phyloP scores from a whole-genome alignment of 2,113 vertebrate species.

The Eurystomus gularis region DNA sequence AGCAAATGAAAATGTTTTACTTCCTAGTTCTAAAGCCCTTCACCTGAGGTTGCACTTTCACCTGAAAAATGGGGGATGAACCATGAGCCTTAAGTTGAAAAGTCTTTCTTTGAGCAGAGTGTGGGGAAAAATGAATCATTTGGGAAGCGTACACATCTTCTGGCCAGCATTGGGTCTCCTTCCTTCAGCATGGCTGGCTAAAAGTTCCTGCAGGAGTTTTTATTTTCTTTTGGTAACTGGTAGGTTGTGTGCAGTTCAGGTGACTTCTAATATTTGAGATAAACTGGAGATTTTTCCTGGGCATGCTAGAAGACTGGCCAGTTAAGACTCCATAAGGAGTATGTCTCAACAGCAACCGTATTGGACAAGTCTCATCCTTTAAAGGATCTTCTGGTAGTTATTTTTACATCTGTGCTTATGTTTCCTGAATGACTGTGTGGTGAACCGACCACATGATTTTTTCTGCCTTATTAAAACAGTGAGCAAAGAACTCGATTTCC shows the following conservation, averaged over 20 bases:
- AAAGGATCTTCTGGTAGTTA: not conserved
- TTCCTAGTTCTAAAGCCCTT: not conserved
- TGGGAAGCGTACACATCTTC: not conserved
- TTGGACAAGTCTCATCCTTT: not conserved
- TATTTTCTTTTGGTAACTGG: not conserved
- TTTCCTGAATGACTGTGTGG: not conserved
- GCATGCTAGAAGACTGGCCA: not conserved
- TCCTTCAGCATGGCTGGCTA: not conserved
- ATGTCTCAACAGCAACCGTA: not conserved
- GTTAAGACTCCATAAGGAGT: not conserved
- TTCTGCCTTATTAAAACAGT: too few relatives aligned
- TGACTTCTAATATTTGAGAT: not conserved
- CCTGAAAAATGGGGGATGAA: not conserved
- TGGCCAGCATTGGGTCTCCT: not conserved
- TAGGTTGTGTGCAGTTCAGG: not conserved
- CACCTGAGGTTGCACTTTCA: rapidly evolving
- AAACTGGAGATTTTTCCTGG: not conserved
- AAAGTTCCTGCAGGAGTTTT: not conserved
- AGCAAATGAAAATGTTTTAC: not conserved
- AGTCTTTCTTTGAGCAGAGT: not conserved
- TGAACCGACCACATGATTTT: too few relatives aligned
- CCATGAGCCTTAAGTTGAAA: not conserved
- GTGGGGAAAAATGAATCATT: not conserved
- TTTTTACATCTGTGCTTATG: not conserved
- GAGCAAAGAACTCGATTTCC: too few relatives aligned